Evolutionary conservation across 53 echinoderm and acorn worm species (phyloP).

Genomic region (Holothuria leucospilota): DNA sequence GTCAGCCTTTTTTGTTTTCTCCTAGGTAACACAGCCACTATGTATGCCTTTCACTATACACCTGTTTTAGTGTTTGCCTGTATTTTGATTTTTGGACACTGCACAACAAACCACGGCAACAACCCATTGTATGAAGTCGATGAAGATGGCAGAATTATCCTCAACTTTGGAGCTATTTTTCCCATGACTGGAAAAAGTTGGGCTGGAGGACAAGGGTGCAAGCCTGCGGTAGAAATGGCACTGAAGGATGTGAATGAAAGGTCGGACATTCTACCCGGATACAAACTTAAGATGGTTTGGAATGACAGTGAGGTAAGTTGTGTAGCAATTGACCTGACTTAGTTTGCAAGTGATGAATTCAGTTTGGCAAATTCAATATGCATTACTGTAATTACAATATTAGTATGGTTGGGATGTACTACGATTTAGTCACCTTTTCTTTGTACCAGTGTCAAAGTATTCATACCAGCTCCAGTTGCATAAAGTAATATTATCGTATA

Average conservation of each 20-base stretch:
- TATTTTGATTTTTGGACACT: neutral
- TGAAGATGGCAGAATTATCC: neutral
- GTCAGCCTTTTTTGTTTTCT: no score
- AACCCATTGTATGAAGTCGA: neutral
- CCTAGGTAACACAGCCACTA: constrained; percentile 17
- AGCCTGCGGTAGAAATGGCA: constrained; percentile 88
- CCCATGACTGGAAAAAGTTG: constrained; percentile 87
- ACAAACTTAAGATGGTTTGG: constrained; percentile 80
- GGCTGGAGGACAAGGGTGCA: constrained; percentile 87
- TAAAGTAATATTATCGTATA: no score
- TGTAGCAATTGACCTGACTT: no score
- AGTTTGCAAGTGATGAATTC: no score
- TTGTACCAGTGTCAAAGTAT: no score
- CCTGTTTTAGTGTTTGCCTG: neutral
- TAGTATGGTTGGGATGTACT: no score
- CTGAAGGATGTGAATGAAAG: constrained; percentile 88
- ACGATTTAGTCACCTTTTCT: no score
- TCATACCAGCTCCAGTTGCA: no score
- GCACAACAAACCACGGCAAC: neutral
- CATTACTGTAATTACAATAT: no score
- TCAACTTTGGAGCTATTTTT: constrained; percentile 92
- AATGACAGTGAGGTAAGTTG: constrained; percentile 92
- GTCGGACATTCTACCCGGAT: constrained; percentile 89
- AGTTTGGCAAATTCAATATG: no score
- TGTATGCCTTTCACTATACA: neutral